These are phyloP conservation scores for Cnemophilus loriae DNA, from an alignment of 2,113 vertebrate species.

Conservation along the genomic window DNA sequence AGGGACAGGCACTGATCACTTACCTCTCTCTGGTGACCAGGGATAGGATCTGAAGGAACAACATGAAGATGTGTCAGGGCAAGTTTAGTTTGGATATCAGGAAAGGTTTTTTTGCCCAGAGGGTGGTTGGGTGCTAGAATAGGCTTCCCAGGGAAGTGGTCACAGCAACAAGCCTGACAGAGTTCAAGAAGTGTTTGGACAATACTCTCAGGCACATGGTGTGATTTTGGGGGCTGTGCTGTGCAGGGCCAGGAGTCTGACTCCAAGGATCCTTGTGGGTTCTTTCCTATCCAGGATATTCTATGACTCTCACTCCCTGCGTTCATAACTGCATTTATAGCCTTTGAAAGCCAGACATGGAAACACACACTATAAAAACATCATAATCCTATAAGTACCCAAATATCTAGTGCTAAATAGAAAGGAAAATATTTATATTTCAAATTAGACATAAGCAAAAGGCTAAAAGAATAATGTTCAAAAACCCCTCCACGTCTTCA, in stretches of 20 bases:
- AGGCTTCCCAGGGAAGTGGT: neutral
- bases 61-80: neutral
- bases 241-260: neutral
- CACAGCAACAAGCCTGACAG: neutral
- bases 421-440: neutral
- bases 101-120: neutral
- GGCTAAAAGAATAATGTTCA: neutral
- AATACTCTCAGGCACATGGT: too few species aligned
- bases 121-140: rapidly evolving
- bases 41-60: neutral
- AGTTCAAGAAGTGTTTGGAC: neutral
- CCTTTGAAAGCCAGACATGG: neutral
- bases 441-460: neutral
- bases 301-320: neutral
- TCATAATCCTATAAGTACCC: neutral
- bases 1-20: neutral
- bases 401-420: neutral
- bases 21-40: neutral
- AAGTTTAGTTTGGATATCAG: neutral
- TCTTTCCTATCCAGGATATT: neutral
- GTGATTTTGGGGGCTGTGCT: neutral
- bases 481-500: neutral
- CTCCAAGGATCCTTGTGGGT: neutral
- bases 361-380: neutral
- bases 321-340: neutral